Base-by-base conservation (phyloP, 2,113 vertebrate species). In the Sinocyclocheilus grahami region DNA sequence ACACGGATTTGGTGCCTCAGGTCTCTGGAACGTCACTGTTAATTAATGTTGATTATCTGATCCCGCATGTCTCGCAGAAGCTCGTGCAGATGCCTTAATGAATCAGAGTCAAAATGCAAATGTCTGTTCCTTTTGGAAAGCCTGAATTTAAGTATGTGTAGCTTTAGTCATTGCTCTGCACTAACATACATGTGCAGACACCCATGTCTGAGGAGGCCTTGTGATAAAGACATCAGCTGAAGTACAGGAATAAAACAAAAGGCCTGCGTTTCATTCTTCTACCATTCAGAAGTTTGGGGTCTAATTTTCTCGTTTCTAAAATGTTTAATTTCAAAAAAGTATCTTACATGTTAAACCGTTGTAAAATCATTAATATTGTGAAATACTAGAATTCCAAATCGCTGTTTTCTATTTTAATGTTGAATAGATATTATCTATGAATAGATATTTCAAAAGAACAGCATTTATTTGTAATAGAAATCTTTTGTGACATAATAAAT, bases 21-120 rank as follows among this genome's bases (percentile, higher is more conserved):
- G 81, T 10, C 46, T 72, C 81, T 58, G 5, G 18, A 20, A 67
- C 11, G 20, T 83, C 65, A 55, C 11, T 33, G 27, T 30, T 82
- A 51, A 82, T 82, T 82, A 48, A 82, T 65, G 62, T 58, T 55
- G 65, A 72, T 71, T n/a, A 39, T 72, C 5, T 72, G 48, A 67
- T 20, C 8, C 5, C 42, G 62, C n/a, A 51, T 82, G 80, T 81
- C 30, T 5, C 1, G 20, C 30, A 79, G 78, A 79, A 79, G 55
- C 53, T 62, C 58, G 14, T 63, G 33, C 60, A 42, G 22, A 65
- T 81, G 78, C 58, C 22, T 81, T 18, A 81, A 46, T 46, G 5
- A n/a, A 63, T 80, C 55, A 80, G n/a, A 78, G 22, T 80, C 78
- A 80, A 80, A 77, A 16, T 27, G n/a, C 12, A 18, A 24, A 51